phyloP scores from a whole-genome alignment of 2,113 vertebrate species.

The Gambusia affinis region DNA sequence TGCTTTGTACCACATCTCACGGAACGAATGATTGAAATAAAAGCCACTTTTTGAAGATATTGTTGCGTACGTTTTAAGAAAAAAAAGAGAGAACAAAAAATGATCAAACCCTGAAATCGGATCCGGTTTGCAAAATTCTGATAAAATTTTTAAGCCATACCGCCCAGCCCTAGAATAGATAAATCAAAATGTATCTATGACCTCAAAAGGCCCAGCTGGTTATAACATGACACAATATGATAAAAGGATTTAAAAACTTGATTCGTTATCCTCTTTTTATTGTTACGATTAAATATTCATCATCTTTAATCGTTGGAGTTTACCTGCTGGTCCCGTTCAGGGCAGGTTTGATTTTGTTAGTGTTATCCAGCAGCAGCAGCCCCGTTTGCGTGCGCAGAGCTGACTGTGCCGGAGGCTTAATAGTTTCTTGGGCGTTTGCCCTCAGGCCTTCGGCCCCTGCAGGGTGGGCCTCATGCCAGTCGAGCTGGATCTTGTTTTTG shows the following conservation, averaged over 20 bases:
- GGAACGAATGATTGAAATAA: too few relatives aligned
- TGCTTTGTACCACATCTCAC: too few relatives aligned
- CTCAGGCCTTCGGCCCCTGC: slow-evolving; percentile 54
- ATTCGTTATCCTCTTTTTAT: neutral
- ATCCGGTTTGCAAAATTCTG: too few relatives aligned
- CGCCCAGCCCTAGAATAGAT: neutral
- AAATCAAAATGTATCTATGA: neutral
- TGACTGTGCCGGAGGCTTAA: slow-evolving; percentile 61
- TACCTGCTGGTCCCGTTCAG: slow-evolving; percentile 5
- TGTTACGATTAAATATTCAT: neutral
- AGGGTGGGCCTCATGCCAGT: slow-evolving; percentile 68
- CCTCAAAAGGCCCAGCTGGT: too few relatives aligned
- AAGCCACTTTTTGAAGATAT: too few relatives aligned
- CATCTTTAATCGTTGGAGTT: neutral
- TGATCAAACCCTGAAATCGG: too few relatives aligned
- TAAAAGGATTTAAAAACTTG: too few relatives aligned
- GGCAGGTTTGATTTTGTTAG: slow-evolving; percentile 39
- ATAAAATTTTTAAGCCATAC: too few relatives aligned
- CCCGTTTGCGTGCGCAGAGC: slow-evolving; percentile 40
- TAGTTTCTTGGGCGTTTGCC: slow-evolving; percentile 64
- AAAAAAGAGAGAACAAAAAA: too few relatives aligned
- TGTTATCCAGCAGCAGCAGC: slow-evolving; percentile 31
- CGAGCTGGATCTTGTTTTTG: slow-evolving; percentile 57
- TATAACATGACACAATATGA: too few relatives aligned
- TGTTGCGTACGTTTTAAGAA: too few relatives aligned